phyloP scores from a whole-genome alignment of 2,797 vertebrate genomes.

The Pipistrellus kuhlii region DNA sequence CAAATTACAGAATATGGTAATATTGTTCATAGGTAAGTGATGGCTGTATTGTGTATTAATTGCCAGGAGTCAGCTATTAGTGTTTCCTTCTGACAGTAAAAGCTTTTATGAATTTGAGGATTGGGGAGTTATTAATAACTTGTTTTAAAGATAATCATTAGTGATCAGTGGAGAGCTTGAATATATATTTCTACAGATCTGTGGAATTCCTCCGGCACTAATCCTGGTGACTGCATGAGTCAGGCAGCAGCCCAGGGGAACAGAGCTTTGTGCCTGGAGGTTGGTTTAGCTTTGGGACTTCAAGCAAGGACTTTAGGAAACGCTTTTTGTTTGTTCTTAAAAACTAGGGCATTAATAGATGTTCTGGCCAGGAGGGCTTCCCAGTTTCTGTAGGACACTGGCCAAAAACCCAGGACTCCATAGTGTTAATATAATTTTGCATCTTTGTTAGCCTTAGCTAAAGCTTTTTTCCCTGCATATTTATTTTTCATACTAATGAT shows the following conservation, averaged over 20 bases:
- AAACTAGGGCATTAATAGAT: slow-evolving; percentile 38
- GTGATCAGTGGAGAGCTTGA: not conserved
- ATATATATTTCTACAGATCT: not conserved
- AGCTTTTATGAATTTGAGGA: slow-evolving; percentile 41
- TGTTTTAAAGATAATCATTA: slow-evolving; percentile 1
- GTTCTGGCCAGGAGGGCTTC: not conserved
- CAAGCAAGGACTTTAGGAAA: not conserved
- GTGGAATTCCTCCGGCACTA: not conserved
- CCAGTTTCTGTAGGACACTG: slow-evolving; percentile 23
- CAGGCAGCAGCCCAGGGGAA: not conserved
- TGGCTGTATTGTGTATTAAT: slow-evolving; percentile 37
- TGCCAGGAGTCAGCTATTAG: not conserved
- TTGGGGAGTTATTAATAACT: not conserved
- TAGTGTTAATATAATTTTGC: not conserved
- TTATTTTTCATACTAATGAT: slow-evolving; percentile 60
- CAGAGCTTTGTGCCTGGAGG: not conserved
- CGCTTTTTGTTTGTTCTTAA: slow-evolving; percentile 61
- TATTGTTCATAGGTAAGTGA: slow-evolving; percentile 1
- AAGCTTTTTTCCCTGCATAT: slow-evolving; percentile 17
- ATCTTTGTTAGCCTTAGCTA: not conserved
- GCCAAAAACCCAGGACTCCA: slow-evolving; percentile 30
- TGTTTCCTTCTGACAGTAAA: slow-evolving; percentile 43
- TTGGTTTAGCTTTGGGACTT: not conserved
- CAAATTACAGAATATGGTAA: rapidly evolving
- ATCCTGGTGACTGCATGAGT: not conserved